phyloP scores from a whole-genome alignment of 2,888 invertebrate genomes.

The Phymatocera aterrima region DNA sequence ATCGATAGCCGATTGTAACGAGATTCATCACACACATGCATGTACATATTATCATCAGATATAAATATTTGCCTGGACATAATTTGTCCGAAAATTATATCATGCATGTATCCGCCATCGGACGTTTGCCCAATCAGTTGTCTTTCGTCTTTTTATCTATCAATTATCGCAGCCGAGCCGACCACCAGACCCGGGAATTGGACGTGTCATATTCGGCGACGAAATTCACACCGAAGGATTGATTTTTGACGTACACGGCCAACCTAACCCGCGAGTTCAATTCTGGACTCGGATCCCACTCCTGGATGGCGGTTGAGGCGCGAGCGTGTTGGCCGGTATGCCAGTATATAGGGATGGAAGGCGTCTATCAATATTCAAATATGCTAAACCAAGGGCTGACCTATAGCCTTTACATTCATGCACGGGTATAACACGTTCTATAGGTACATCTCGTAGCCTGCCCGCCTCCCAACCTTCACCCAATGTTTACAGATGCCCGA shows the following conservation, averaged over 20 bases:
- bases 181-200: not conserved
- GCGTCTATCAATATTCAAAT: constrained; percentile 58
- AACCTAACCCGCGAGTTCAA: not conserved
- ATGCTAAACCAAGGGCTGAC: constrained; percentile 54
- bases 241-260: constrained; percentile 43
- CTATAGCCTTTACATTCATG: constrained; percentile 45
- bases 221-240: constrained; percentile 22
- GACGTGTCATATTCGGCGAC: not conserved
- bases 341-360: constrained; percentile 36
- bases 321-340: constrained; percentile 48
- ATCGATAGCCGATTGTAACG: no score
- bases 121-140: no score
- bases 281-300: not conserved
- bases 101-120: no score
- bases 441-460: constrained; percentile 13
- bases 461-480: constrained; percentile 20
- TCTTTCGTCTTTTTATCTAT: not conserved
- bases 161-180: not conserved
- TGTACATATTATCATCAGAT: no score
- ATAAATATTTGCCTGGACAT: no score
- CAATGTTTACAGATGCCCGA: not conserved
- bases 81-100: no score
- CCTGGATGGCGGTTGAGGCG: not conserved
- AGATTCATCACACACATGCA: no score
- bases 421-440: constrained; percentile 31